Percentiles rank a stretch among this genome's conserved stretches.
Evolutionary conservation across 2,797 vertebrate genomes (phyloP).

Genomic region (Sebastes oblongus): DNA sequence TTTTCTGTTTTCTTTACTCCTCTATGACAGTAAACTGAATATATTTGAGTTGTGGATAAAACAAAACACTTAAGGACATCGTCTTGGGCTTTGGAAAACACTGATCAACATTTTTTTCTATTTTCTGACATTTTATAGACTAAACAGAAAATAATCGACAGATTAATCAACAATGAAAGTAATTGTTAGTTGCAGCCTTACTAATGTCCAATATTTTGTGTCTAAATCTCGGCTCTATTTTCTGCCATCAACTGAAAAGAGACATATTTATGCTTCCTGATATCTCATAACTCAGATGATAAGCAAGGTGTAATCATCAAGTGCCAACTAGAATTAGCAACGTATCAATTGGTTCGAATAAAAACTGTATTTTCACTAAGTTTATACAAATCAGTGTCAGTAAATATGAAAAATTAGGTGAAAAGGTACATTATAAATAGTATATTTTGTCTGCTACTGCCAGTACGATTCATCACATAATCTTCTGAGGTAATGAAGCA

Average conservation of each 20-base stretch:
- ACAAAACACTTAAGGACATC: too few relatives aligned
- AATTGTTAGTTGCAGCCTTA: background rate
- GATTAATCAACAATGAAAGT: too few relatives aligned
- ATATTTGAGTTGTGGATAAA: too few relatives aligned
- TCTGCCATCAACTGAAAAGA: slow-evolving; percentile 39
- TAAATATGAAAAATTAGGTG: slow-evolving; percentile 4
- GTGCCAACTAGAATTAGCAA: slow-evolving; percentile 26
- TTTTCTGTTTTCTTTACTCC: too few relatives aligned
- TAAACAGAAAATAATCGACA: too few relatives aligned
- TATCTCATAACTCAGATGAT: background rate
- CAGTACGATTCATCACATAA: slow-evolving; percentile 37
- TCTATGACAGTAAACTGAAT: too few relatives aligned
- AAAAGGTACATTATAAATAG: background rate
- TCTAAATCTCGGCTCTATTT: slow-evolving; percentile 29
- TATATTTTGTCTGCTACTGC: slow-evolving; percentile 9
- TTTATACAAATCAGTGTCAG: background rate
- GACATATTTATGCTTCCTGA: slow-evolving; percentile 36
- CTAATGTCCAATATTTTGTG: slow-evolving; percentile 47
- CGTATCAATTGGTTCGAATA: slow-evolving; percentile 14
- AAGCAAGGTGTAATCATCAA: slow-evolving; percentile 2
- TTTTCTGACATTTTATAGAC: too few relatives aligned
- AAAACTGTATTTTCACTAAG: slow-evolving; percentile 8
- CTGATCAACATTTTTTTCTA: too few relatives aligned
- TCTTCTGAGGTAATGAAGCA: slow-evolving; percentile 58
- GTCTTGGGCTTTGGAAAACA: too few relatives aligned